Percentiles rank a stretch among this genome's conserved stretches.
phyloP scores from a whole-genome alignment of 1,140 invertebrate species.

The Ericerus pela region DNA sequence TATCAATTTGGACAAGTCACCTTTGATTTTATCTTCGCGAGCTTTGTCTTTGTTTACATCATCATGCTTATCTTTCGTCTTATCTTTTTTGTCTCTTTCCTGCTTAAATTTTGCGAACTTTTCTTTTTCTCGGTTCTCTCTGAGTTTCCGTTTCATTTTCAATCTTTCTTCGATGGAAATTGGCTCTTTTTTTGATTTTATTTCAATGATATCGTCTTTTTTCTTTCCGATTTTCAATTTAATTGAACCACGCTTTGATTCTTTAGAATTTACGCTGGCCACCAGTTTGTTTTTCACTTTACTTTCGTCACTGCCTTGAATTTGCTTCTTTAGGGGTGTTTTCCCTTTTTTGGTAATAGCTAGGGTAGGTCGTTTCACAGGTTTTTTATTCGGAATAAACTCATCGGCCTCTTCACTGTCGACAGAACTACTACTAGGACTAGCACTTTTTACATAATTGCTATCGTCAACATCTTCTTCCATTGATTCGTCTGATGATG shows the following conservation, averaged over 20 bases:
- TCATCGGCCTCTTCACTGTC: not conserved
- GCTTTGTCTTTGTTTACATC: constrained; percentile 25
- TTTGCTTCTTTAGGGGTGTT: not conserved
- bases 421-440: not conserved
- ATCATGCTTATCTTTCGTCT: constrained; percentile 1
- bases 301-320: not conserved
- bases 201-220: constrained; percentile 20
- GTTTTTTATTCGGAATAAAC: not conserved
- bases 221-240: constrained; percentile 16
- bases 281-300: constrained; percentile 2
- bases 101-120: constrained; percentile 18
- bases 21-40: constrained; percentile 50
- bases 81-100: constrained; percentile 26
- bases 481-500: not conserved
- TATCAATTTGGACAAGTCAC: constrained; percentile 45
- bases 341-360: not conserved
- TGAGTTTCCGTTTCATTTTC: constrained; percentile 6
- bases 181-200: constrained; percentile 22
- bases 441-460: not conserved
- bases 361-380: not conserved
- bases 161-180: not conserved
- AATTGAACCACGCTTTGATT: not conserved
- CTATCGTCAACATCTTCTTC: not conserved
- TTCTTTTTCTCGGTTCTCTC: constrained; percentile 13
- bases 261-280: not conserved